Base-by-base conservation (phyloP, 2,113 vertebrate species). In the Glaucidium brasilianum region DNA sequence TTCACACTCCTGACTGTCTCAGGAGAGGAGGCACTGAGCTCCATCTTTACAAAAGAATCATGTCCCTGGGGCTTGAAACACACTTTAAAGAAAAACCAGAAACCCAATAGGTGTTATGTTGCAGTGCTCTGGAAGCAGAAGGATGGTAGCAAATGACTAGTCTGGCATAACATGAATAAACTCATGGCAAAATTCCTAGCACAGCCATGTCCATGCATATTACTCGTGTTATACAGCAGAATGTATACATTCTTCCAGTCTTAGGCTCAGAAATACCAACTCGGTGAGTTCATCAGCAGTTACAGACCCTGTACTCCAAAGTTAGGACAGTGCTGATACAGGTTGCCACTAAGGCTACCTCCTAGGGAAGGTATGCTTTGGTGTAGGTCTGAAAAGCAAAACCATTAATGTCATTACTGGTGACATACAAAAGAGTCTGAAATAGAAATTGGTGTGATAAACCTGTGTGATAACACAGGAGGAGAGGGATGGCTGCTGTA, bases 1-100 rank as follows among this genome's bases (percentile, higher is more conserved):
- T 80, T 94, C 77, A 73, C 83, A 53, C 39, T 95, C 91, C 41
- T 91, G 47, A 62, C 76, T 95, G 3, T 49, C 91, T 93, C 92
- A 43, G 49, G 43, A 92, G 88, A 91, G 10, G 34, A 92, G 64
- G 39, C 62, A 94, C 56, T 0, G 0, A 75, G 72, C 75, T 94
- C 85, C 80, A 47, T 75, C 69, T 91, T 79, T 66, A 69, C 49
- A 94, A 93, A 96, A 78, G 73, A 76, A 53, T 66, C 80, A 78
- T 1, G 0, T 95, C 77, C 73, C 73, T 58, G 49, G 56, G 80
- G 86, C 53, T 77, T 85, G 80, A 90, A 60, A 91, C 58, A 85
- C 68, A n/a, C 68, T 87, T 86, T 73, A 77, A 94, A 94, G 75
- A 41, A 90, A 77, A 89, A 91, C 0, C 62, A 89, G 88, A 88